A percentile compares a stretch with the other conserved stretches of the same genome.
These are phyloP conservation scores for Seriola aureovittata DNA, from an alignment of 2,113 vertebrate species.

Conservation along the genomic window DNA sequence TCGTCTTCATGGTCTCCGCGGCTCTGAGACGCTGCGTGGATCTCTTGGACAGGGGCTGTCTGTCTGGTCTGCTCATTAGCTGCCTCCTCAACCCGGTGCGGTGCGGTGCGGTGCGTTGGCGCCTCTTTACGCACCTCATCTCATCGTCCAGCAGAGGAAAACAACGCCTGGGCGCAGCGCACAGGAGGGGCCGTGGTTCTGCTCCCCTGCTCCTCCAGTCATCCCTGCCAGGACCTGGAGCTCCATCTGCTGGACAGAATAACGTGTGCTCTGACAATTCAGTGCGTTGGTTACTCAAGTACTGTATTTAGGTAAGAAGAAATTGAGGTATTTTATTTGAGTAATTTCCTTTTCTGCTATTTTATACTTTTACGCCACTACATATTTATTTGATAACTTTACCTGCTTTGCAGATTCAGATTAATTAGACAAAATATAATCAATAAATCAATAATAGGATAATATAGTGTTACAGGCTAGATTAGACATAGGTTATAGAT, in stretches of 20 bases:
- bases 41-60: conserved; percentile 22
- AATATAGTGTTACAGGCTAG: no score
- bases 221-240: conserved; percentile 20
- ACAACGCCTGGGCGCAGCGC: conserved; percentile 50
- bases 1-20: conserved; percentile 84
- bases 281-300: neutral
- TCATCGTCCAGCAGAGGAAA: conserved; percentile 69
- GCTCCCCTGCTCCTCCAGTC: neutral
- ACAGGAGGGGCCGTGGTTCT: conserved; percentile 53
- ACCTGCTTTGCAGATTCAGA: no score
- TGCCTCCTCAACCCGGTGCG: conserved; percentile 58
- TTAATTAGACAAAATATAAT: no score
- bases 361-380: no score
- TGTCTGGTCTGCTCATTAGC: conserved; percentile 50
- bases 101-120: conserved; percentile 61
- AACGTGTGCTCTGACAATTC: neutral
- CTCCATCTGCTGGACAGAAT: conserved; percentile 70
- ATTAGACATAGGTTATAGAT: no score
- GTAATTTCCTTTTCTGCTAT: no score
- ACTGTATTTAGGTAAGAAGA: neutral
- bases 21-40: conserved; percentile 43
- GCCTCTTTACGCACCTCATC: conserved; percentile 66
- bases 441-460: no score
- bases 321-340: no score
- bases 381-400: no score